Evolutionary conservation across 2,888 invertebrate species (phyloP).

Genomic region (Papilio demoleus): DNA sequence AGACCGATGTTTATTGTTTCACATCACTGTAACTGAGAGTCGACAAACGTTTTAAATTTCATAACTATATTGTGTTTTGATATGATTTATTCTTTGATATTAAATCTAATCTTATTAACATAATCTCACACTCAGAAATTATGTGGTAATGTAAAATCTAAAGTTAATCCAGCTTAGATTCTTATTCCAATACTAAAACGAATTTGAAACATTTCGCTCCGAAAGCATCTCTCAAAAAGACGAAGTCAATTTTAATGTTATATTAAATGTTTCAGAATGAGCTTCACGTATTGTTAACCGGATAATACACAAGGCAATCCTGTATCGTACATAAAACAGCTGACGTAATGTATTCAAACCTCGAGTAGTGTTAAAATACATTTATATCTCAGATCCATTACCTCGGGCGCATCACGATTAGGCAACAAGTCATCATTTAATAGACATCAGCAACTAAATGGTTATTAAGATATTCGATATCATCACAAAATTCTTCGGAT

Average conservation of each 20-base stretch:
- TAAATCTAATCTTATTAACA: no score
- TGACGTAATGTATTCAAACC: slow-evolving; percentile 28
- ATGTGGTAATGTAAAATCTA: no score
- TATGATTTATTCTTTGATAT: neutral
- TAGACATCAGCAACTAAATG: slow-evolving; percentile 10
- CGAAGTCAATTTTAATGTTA: no score
- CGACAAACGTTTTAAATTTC: neutral
- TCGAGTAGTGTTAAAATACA: slow-evolving; percentile 23
- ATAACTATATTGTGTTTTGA: neutral
- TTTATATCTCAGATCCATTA: slow-evolving; percentile 32
- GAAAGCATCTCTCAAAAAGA: no score
- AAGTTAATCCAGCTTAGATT: no score
- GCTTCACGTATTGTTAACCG: neutral
- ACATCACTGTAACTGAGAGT: neutral
- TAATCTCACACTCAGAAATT: no score
- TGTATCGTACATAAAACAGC: slow-evolving; percentile 1
- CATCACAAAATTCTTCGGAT: slow-evolving; percentile 8
- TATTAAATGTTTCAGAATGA: no score
- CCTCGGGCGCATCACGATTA: slow-evolving; percentile 30
- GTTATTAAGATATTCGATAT: slow-evolving; percentile 28
- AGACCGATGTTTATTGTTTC: neutral
- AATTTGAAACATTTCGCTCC: no score
- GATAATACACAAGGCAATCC: neutral
- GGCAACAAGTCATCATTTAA: slow-evolving; percentile 38
- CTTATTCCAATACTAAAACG: no score